A percentile compares a stretch with the other conserved stretches of the same genome.
Evolutionary conservation across 1,140 invertebrate species (phyloP).

Genomic region (Zaprionus vittiger): DNA sequence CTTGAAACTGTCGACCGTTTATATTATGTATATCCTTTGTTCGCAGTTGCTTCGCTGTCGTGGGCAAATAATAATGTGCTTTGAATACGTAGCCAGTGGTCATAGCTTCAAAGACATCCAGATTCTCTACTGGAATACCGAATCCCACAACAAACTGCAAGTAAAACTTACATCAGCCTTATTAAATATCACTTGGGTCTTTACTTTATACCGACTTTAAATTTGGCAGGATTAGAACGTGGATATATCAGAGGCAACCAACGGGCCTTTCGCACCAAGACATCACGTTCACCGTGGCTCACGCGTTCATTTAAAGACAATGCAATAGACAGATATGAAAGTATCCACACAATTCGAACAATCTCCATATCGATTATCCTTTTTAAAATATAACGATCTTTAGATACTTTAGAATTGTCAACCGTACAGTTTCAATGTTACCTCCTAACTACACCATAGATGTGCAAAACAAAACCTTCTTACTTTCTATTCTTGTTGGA

Average conservation of each 20-base stretch:
- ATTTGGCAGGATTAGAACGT: slow-evolving; percentile 41
- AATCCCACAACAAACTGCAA: slow-evolving; percentile 75
- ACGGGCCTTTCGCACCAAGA: slow-evolving; percentile 61
- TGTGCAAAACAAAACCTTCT: slow-evolving; percentile 19
- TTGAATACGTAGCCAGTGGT: slow-evolving; percentile 78
- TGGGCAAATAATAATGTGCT: slow-evolving; percentile 71
- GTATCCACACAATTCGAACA: background rate
- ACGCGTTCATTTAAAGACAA: slow-evolving; percentile 3
- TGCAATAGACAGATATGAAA: background rate
- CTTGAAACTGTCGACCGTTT: slow-evolving; percentile 2
- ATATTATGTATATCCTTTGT: slow-evolving; percentile 51
- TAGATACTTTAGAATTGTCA: background rate
- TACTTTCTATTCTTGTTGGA: slow-evolving; percentile 37
- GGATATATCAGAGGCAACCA: slow-evolving; percentile 68
- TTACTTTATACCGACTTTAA: slow-evolving; percentile 40
- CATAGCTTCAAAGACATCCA: slow-evolving; percentile 61
- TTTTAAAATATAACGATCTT: background rate
- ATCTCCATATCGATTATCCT: slow-evolving; percentile 9
- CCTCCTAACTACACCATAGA: slow-evolving; percentile 16
- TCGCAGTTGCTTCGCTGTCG: slow-evolving; percentile 53
- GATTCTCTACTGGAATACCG: slow-evolving; percentile 74
- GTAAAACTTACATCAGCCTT: background rate
- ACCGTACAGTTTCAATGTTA: slow-evolving; percentile 18
- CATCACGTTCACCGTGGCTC: slow-evolving; percentile 33
- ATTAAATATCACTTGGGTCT: background rate